Conservation (phyloP, 2,113 vertebrate genomes). For the Anguilla japonica region DNA sequence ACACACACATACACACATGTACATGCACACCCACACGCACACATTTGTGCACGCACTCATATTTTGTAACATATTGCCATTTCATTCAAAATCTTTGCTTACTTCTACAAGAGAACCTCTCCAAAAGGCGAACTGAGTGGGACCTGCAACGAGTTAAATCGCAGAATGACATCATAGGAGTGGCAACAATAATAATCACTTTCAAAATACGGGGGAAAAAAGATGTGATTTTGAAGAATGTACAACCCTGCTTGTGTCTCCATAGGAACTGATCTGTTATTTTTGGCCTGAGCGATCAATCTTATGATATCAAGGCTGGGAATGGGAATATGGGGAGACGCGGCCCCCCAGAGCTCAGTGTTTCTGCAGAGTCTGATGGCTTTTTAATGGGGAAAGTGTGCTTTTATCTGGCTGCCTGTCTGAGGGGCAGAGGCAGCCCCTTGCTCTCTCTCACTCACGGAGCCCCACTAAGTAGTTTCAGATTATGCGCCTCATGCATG, state of each 20-base stretch:
- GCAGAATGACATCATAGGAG: slow-evolving; percentile 16
- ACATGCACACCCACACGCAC: neutral
- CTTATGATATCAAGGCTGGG: slow-evolving; percentile 50
- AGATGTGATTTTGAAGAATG: slow-evolving; percentile 17
- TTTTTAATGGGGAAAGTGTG: slow-evolving; percentile 46
- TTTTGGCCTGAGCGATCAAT: slow-evolving; percentile 48
- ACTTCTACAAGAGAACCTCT: neutral
- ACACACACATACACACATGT: slow-evolving; percentile 1
- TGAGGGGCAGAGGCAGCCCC: slow-evolving; percentile 1
- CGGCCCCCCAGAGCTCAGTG: slow-evolving; percentile 30
- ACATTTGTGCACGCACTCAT: neutral
- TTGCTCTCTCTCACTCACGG: slow-evolving; percentile 22
- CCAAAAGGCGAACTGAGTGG: neutral
- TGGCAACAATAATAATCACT: slow-evolving; percentile 36
- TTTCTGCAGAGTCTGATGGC: slow-evolving; percentile 44
- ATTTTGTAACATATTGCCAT: neutral
- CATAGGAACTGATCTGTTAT: slow-evolving; percentile 50
- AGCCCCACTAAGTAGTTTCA: slow-evolving; percentile 52
- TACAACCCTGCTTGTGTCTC: slow-evolving; percentile 25
- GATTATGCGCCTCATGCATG: slow-evolving; percentile 38
- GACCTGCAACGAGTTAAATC: slow-evolving; percentile 13
- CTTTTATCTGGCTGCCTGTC: slow-evolving; percentile 40
- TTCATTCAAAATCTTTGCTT: neutral
- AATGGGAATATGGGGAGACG: slow-evolving; percentile 41
- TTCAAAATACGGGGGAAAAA: slow-evolving; percentile 34